Base-by-base conservation (phyloP, 2,797 vertebrate genomes). In the Chelon auratus region DNA sequence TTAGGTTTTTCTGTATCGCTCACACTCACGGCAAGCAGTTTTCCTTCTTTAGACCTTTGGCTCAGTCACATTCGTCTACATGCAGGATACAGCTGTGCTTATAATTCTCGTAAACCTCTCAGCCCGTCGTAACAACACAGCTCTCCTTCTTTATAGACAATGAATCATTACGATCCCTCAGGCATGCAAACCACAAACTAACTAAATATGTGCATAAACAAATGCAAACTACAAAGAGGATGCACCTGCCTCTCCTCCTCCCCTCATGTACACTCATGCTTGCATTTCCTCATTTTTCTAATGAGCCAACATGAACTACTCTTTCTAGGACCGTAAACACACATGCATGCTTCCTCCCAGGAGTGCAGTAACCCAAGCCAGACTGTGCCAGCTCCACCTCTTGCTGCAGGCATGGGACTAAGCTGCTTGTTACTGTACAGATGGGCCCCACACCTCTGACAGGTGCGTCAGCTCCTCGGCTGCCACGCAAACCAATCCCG, bases 81-180 rank as follows among this genome's bases (percentile, higher is more conserved):
- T 26, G 62, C 77, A 83, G 88, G 89, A 89, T 82, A 84, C 89
- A 93, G 88, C 90, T 92, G 92, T 83, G 81, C 79, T 75, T 75
- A 58, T 65, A 71, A 73, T 72, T 69, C 60, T 72, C n/a, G 58
- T 86, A 87, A 89, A 89, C 80, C 78, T 81, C 77, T 79, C 68
- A 57, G 65, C 22, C 68, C n/a, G 30, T 75, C 40, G 7, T 63
- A 75, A 83, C 80, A 42, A 51, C 68, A 58, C 79, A 72, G 62
- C 75, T 72, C 74, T 57, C 8, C 26, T 52, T 54, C 67, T 87
- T 83, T 73, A 81, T 57, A 77, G 77, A 87, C 79, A 81, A 76
- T 88, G 84, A 89, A 87, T 90, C 86, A 84, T 73, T 50, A 66
- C 2, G 50, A 83, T 55, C 51, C 59, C 65, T 54, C 20, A 26